Percentiles rank a stretch among this genome's conserved stretches.
Evolutionary conservation across 2,113 vertebrate genomes (phyloP).

Genomic region (Cacatua alba): DNA sequence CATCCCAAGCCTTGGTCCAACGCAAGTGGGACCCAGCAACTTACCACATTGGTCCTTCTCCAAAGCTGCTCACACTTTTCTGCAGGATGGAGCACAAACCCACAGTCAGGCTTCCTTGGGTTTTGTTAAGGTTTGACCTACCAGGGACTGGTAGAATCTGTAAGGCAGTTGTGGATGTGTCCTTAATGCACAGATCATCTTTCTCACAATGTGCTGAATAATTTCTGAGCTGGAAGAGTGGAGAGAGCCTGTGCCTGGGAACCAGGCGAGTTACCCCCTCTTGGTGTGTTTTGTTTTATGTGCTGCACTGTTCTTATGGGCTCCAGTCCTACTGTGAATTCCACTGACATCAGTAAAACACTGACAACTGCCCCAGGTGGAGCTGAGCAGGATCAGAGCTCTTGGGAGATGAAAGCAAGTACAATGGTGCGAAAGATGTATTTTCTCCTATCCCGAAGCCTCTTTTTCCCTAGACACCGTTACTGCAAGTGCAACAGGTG

Average conservation of each 20-base stretch:
- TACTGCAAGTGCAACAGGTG: not conserved
- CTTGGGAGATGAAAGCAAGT: not conserved
- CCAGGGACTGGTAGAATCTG: not conserved
- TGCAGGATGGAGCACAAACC: not conserved
- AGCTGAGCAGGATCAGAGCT: not conserved
- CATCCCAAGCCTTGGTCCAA: not conserved
- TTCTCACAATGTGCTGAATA: not conserved
- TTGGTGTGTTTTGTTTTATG: not conserved
- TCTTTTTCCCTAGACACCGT: not conserved
- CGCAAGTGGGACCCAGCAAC: not conserved
- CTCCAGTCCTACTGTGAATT: not conserved
- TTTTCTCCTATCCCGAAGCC: not conserved
- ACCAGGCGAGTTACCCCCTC: not conserved
- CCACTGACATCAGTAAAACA: not conserved
- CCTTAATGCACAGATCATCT: not conserved
- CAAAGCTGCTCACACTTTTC: not conserved
- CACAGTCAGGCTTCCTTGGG: not conserved
- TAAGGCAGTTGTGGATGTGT: not conserved
- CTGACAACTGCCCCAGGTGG: not conserved
- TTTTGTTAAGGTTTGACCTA: not conserved
- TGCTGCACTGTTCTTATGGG: not conserved
- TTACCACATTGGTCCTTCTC: not conserved
- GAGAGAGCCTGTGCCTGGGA: not conserved
- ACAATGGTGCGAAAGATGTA: fast-evolving
- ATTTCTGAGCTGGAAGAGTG: not conserved